phyloP scores from a whole-genome alignment of 92 coral and sea anemone species.

The Porites evermanni region DNA sequence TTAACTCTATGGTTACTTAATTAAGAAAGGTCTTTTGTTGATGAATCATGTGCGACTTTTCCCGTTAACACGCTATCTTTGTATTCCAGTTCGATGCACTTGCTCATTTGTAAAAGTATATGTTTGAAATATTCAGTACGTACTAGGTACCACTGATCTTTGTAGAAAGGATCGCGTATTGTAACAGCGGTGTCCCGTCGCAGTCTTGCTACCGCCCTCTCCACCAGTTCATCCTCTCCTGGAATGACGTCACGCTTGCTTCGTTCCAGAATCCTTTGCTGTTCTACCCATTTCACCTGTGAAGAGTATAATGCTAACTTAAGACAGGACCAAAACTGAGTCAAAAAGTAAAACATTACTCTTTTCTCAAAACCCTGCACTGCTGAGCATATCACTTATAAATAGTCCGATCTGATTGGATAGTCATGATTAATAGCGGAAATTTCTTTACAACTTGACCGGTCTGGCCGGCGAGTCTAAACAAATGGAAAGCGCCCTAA shows the following conservation, averaged over 20 bases:
- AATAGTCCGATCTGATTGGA: no score
- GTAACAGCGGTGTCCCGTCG: conserved; percentile 78
- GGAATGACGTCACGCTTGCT: conserved; percentile 85
- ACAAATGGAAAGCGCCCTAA: no score
- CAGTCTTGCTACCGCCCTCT: conserved; percentile 49
- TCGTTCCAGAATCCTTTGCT: conserved; percentile 84
- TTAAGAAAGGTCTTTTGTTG: no score
- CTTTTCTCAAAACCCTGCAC: no score
- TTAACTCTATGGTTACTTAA: no score
- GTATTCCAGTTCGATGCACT: background rate
- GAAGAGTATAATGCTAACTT: background rate
- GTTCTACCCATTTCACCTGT: conserved; percentile 90
- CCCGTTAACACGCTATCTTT: no score
- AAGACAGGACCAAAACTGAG: background rate
- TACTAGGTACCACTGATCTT: conserved; percentile 91
- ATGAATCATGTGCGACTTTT: no score
- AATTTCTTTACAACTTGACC: no score
- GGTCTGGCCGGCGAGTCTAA: no score
- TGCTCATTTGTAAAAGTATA: background rate
- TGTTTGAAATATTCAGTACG: conserved; percentile 2
- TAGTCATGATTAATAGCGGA: no score
- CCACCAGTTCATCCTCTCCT: conserved; percentile 64
- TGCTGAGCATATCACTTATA: no score
- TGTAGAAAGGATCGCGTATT: conserved; percentile 82
- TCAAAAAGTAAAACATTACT: no score